Percentiles rank a stretch among this genome's conserved stretches.
phyloP scores from a whole-genome alignment of 2,113 vertebrate genomes.

The Meles meles region DNA sequence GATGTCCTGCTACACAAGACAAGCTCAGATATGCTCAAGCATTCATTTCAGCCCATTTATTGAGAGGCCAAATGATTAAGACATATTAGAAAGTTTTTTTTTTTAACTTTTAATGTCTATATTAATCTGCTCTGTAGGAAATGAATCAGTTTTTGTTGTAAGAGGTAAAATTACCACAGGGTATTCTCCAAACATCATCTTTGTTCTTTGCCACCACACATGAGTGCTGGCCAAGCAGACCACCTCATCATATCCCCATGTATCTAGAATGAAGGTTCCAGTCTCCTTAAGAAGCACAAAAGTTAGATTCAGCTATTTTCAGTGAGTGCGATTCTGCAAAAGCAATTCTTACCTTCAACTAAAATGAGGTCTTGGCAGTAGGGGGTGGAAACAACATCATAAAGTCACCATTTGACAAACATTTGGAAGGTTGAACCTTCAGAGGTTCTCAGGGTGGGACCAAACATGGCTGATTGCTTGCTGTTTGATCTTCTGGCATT shows the following conservation, averaged over 20 bases:
- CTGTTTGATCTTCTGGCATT: not conserved
- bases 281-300: not conserved
- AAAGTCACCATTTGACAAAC: not conserved
- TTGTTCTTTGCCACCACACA: not conserved
- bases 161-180: conserved; percentile 42
- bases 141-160: conserved; percentile 58
- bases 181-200: not conserved
- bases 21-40: not conserved
- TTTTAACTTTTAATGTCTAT: conserved; percentile 73
- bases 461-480: not conserved
- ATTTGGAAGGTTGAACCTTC: not conserved
- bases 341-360: not conserved
- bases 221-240: not conserved
- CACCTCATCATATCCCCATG: not conserved
- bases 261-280: not conserved
- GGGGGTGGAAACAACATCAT: not conserved
- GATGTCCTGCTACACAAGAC: too few species aligned
- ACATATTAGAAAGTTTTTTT: conserved; percentile 68
- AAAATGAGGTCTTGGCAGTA: not conserved
- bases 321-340: not conserved
- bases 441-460: not conserved
- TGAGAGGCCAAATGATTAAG: conserved; percentile 67
- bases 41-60: conserved; percentile 55
- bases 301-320: conserved; percentile 10
- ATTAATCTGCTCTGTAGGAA: conserved; percentile 65